A percentile compares a stretch with the other conserved stretches of the same genome.
phyloP scores from a whole-genome alignment of 2,113 vertebrate species.

The Lepus americanus region DNA sequence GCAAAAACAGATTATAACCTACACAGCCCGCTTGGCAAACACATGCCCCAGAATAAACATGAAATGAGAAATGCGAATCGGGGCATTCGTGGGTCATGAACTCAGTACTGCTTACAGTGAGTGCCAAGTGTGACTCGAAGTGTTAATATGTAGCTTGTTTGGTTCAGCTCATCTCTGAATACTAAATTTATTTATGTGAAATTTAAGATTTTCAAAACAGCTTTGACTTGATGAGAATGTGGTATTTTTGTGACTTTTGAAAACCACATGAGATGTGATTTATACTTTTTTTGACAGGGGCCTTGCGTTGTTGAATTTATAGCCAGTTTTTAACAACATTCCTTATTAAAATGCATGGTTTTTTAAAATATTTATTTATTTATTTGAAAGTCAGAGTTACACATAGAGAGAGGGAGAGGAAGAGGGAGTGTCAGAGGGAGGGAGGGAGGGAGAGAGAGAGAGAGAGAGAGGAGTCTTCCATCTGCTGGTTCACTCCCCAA shows the following conservation, averaged over 20 bases:
- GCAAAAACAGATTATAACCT: neutral
- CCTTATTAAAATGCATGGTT: neutral
- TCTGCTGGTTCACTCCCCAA: too few species aligned
- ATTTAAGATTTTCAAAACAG: neutral
- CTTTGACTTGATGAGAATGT: neutral
- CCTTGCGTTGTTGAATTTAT: neutral
- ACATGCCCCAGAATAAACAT: neutral
- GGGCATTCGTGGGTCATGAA: neutral
- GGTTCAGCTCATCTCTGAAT: neutral
- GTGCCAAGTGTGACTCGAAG: neutral
- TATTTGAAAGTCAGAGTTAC: too few species aligned
- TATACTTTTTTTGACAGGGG: neutral
- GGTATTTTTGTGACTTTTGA: slow-evolving; percentile 23
- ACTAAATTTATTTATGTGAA: neutral
- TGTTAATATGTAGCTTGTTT: neutral
- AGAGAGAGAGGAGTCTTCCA: too few species aligned
- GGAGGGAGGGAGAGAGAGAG: too few species aligned
- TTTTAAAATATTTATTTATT: too few species aligned
- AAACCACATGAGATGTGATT: neutral
- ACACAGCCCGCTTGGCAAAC: neutral
- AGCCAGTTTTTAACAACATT: neutral
- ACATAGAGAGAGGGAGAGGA: too few species aligned
- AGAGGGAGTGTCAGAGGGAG: too few species aligned
- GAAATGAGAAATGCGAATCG: slow-evolving; percentile 28
- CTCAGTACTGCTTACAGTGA: neutral